Base-by-base conservation (phyloP, 2,113 vertebrate species). In the Oncorhynchus mykiss region DNA sequence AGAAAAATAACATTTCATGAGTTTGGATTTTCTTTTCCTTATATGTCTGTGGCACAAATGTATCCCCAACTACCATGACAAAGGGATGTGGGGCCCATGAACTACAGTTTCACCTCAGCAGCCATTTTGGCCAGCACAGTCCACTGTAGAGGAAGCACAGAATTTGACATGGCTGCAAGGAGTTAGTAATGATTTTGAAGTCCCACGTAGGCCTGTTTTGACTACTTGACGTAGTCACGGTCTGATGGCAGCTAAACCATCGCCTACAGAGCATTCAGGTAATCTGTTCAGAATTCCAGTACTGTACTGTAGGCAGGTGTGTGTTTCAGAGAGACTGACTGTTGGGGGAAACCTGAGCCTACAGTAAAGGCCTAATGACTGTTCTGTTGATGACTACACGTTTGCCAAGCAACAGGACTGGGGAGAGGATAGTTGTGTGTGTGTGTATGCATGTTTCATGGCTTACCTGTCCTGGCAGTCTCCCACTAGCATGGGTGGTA, bases 391-490 rank as follows among this genome's bases (percentile, higher is more conserved):
- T 67, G 65, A 67, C 64, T 3, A 34, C 4, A 9, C 4, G 31
- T n/a, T 68, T 68, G 18, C 5, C 20, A 68, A n/a, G 16, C 24
- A 67, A 39, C 29, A 3, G 31, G 59, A 62, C 59, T 9, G 59
- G 59, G 6, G 8, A 24, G n/a, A 3, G 18, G 20, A 62, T 31
- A 45, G 86, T 8, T 89, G 88, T 25, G 95, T 67, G 29, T 31
- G 66, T 18, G 27, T 67, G 65, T 67, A 22, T 69, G 71, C 25
- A 3, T 0, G 14, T 16, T 14, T 14, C 93, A 12, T 92, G 90
- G 2, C 90, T 96, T 91, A 99, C 97, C 98, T 98, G 91, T 96
- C 96, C 89, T 96, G 93, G 86, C 95, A 89, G 78, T 96, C 96
- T 90, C 96, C 98, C 84, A 94, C 93, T 87, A 99, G 92, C 86